A percentile compares a stretch with the other conserved stretches of the same genome.
Conservation (phyloP, 2,888 invertebrate species). For the Bombyx huttoni region DNA sequence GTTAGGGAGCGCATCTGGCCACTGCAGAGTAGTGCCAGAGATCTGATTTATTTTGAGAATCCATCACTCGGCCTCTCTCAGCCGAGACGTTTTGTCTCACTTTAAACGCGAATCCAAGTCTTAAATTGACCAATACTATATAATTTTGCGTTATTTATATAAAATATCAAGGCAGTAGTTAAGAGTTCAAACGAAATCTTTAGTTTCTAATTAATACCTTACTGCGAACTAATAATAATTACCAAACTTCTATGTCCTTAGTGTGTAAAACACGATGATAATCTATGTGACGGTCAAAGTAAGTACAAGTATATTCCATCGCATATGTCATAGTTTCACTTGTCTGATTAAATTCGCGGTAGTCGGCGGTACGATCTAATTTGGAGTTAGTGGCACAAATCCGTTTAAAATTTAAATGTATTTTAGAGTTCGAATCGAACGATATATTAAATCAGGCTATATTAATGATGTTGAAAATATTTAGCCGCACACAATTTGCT, state of each 20-base stretch:
- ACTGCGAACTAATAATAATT: no score
- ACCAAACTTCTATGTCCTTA: no score
- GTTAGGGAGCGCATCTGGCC: constrained; percentile 44
- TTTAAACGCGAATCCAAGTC: constrained; percentile 34
- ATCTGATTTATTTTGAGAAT: constrained; percentile 63
- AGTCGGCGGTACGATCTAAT: constrained; percentile 44
- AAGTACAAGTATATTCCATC: constrained; percentile 5
- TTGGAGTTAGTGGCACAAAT: constrained; percentile 58
- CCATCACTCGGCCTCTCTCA: constrained; percentile 51
- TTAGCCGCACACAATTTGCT: constrained; percentile 65
- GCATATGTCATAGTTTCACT: constrained; percentile 25
- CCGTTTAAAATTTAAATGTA: constrained; percentile 69
- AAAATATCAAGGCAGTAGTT: no score
- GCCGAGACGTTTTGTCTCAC: constrained; percentile 52
- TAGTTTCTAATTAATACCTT: no score
- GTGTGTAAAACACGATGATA: no score
- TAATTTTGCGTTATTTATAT: constrained; percentile 15
- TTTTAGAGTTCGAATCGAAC: constrained; percentile 62
- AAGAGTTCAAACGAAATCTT: no score
- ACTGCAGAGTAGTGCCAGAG: constrained; percentile 41
- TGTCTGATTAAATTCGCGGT: constrained; percentile 47
- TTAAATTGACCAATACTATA: constrained; percentile 24
- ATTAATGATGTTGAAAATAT: constrained; percentile 67
- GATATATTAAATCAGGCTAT: constrained; percentile 15
- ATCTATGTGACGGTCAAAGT: no score